A percentile compares a stretch with the other conserved stretches of the same genome.
phyloP scores from a whole-genome alignment of 2,888 invertebrate species.

The Cryptus armator region DNA sequence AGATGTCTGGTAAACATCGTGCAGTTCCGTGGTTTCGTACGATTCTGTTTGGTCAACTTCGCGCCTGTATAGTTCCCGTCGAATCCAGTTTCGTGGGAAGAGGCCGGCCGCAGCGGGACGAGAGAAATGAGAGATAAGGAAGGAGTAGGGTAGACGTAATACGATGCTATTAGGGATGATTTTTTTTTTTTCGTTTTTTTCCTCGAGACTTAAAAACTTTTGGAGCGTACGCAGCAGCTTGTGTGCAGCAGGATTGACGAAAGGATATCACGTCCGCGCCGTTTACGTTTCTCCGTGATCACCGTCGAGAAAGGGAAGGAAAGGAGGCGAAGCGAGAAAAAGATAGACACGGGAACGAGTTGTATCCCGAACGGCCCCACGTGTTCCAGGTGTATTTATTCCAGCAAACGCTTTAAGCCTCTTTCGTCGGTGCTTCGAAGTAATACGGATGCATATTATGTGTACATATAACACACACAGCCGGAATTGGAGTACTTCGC shows the following conservation, averaged over 20 bases:
- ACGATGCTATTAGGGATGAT: constrained; percentile 23
- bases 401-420: constrained; percentile 36
- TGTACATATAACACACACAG: not conserved
- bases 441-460: constrained; percentile 32
- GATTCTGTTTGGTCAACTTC: not conserved
- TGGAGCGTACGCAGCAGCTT: constrained; percentile 4
- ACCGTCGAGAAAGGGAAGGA: not conserved
- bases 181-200: constrained; percentile 14
- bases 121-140: not conserved
- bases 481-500: not conserved
- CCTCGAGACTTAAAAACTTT: constrained; percentile 17
- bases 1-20: not conserved
- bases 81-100: constrained; percentile 7
- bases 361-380: constrained; percentile 43
- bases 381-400: constrained; percentile 59
- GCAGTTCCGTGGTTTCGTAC: not conserved
- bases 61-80: not conserved
- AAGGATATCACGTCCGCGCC: constrained; percentile 32
- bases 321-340: constrained; percentile 40
- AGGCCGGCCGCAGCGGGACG: not conserved
- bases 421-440: constrained; percentile 35
- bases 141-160: not conserved
- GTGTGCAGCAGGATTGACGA: constrained; percentile 27
- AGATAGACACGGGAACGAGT: constrained; percentile 37
- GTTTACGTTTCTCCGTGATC: not conserved